Evolutionary conservation across 2,113 vertebrate species (phyloP).

Genomic region (Xenopus laevis): DNA sequence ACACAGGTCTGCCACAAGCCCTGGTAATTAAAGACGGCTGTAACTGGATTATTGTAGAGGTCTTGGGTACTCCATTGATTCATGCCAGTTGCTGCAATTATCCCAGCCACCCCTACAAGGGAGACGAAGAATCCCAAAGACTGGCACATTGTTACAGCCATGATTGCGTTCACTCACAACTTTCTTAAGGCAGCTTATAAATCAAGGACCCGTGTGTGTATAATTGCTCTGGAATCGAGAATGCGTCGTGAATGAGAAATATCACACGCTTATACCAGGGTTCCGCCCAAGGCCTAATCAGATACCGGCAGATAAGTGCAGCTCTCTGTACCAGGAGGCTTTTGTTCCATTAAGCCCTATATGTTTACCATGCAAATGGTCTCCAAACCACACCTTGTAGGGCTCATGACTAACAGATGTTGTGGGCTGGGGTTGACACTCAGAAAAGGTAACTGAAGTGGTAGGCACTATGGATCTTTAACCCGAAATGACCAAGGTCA

Average conservation of each 20-base stretch:
- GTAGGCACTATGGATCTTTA: too few relatives aligned
- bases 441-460: too few relatives aligned
- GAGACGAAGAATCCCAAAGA: constrained; percentile 78
- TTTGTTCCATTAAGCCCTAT: constrained; percentile 58
- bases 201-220: constrained; percentile 5
- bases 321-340: constrained; percentile 63
- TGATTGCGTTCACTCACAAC: constrained; percentile 44
- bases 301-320: constrained; percentile 61
- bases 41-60: constrained; percentile 76
- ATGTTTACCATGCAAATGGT: constrained; percentile 62
- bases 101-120: constrained; percentile 67
- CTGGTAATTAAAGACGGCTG: constrained; percentile 77
- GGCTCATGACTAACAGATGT: constrained; percentile 22
- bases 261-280: constrained; percentile 39
- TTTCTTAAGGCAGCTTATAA: not conserved
- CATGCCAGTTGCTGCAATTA: constrained; percentile 77
- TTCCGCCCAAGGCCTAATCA: constrained; percentile 60
- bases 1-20: constrained; percentile 86
- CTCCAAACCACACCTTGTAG: constrained; percentile 45
- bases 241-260: constrained; percentile 55
- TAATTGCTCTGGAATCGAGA: constrained; percentile 57
- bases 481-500: too few relatives aligned
- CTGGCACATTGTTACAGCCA: constrained; percentile 82
- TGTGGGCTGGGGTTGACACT: not conserved
- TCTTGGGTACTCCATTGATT: constrained; percentile 88